Base-by-base conservation (phyloP, 92 coral and sea anemone genomes). In the Porites evermanni region DNA sequence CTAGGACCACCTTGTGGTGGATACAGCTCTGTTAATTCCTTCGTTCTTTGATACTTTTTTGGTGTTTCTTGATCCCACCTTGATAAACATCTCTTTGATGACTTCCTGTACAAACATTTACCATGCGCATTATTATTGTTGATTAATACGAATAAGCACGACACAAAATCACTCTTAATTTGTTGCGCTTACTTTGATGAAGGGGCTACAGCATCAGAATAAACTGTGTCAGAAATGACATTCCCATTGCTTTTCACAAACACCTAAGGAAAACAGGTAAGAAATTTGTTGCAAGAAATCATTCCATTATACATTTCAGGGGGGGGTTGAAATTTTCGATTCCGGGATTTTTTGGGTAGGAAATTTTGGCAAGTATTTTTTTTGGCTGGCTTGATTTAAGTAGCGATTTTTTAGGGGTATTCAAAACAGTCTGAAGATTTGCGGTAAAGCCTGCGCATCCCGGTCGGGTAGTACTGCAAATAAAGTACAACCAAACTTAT, bases 51-150 rank as follows among this genome's bases (percentile, higher is more conserved):
- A 50, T 8, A 61, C 38, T 38, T 79, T 20, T 19, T 63, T 0
- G 82, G 81, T 76, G 80, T 60, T 63, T 88, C 89, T 67, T 73
- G 82, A 32, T 91, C 94, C 92, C 94, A 91, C 24, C 93, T 86
- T 69, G 93, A 87, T 19, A 72, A 64, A 38, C 60, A 20, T 78
- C 79, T 78, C 68, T 76, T 68, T 12, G 68, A n/a, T 13, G 75
- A 50, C 60, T 44, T 64, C 65, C 93, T 91, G 87, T 26, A 80
- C 81, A 56, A 56, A 56, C 12, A 11, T 56, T 56, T 56, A 56
- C 16, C 61, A 56, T 1, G 47, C 47, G 6, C 47, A 38, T 38
- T 0, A 38, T 38, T 38, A 4, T 38, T 38, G 47, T 38, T 38
- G 1, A 8, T 9, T 56, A 54, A 54, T 5, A 54, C 12, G n/a